A percentile compares a stretch with the other conserved stretches of the same genome.
Conservation (phyloP, 2,888 invertebrate genomes). For the Timandra comae region DNA sequence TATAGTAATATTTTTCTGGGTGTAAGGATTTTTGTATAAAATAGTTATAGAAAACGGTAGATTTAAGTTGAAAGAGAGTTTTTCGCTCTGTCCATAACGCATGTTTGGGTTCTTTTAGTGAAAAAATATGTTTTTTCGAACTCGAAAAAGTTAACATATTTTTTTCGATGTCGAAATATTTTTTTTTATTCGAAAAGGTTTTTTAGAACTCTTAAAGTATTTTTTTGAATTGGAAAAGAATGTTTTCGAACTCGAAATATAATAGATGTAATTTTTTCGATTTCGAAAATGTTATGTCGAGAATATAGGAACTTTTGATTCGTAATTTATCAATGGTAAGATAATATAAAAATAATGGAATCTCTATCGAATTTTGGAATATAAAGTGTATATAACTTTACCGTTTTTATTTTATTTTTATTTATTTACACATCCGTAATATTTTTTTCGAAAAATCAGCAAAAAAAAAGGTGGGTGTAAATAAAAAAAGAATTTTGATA, state of each 20-base stretch:
- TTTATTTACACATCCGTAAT: neutral
- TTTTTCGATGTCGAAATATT: too few relatives aligned
- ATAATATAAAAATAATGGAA: too few relatives aligned
- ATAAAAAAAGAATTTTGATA: neutral
- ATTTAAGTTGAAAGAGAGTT: slow-evolving; percentile 49
- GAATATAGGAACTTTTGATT: too few relatives aligned
- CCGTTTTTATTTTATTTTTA: neutral
- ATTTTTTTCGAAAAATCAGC: neutral
- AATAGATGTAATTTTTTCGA: neutral
- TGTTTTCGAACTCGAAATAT: neutral
- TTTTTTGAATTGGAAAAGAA: too few relatives aligned
- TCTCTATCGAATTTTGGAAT: too few relatives aligned
- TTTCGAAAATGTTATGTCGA: neutral
- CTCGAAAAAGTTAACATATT: neutral
- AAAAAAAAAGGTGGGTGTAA: neutral
- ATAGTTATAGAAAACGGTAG: slow-evolving; percentile 55
- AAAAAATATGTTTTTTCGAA: slow-evolving; percentile 24
- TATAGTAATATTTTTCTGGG: slow-evolving; percentile 49
- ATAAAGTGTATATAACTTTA: too few relatives aligned
- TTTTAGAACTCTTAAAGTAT: too few relatives aligned
- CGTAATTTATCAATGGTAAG: too few relatives aligned
- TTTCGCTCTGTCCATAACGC: slow-evolving; percentile 51
- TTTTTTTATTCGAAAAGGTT: too few relatives aligned
- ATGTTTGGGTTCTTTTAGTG: slow-evolving; percentile 66
- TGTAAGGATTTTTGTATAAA: slow-evolving; percentile 73